Conservation (phyloP, 37 sponge, comb jelly and placozoan species). For the Eunapius fragilis region DNA sequence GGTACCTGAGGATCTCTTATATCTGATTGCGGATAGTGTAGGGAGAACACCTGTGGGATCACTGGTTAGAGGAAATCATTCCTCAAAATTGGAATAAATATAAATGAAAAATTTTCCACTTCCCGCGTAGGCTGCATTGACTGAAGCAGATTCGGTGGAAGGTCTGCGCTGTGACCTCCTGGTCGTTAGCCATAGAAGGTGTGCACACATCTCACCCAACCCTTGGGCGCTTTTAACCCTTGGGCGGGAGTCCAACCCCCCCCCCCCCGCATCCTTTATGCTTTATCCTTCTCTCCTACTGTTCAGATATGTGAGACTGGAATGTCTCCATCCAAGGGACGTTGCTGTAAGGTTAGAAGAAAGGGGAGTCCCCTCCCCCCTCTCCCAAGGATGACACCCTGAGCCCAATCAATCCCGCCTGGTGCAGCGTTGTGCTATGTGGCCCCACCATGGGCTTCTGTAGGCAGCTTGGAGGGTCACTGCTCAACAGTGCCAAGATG, state of each 20-base stretch:
- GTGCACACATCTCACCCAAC: background rate
- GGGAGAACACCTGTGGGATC: background rate
- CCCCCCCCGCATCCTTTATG: too few relatives aligned
- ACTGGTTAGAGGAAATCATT: background rate
- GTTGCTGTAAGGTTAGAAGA: background rate
- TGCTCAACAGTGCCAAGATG: background rate
- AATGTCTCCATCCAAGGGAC: background rate
- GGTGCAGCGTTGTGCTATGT: constrained; percentile 29
- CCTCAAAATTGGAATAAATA: background rate
- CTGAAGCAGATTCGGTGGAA: background rate
- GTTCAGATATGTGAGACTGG: background rate
- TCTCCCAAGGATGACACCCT: too few relatives aligned
- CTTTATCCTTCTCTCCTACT: too few relatives aligned
- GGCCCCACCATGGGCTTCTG: constrained; percentile 25
- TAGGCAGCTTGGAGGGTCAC: constrained; percentile 4
- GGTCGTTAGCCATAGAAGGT: background rate
- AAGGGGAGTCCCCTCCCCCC: too few relatives aligned
- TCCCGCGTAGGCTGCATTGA: background rate
- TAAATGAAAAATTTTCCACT: background rate
- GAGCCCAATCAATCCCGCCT: background rate
- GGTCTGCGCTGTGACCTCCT: background rate
- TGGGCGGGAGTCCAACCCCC: too few relatives aligned
- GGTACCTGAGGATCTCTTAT: constrained; percentile 30
- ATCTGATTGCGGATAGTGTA: constrained; percentile 6
- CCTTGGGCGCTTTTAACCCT: background rate